Base-by-base conservation (phyloP, 2,797 vertebrate species). In the Gouania willdenowi region DNA sequence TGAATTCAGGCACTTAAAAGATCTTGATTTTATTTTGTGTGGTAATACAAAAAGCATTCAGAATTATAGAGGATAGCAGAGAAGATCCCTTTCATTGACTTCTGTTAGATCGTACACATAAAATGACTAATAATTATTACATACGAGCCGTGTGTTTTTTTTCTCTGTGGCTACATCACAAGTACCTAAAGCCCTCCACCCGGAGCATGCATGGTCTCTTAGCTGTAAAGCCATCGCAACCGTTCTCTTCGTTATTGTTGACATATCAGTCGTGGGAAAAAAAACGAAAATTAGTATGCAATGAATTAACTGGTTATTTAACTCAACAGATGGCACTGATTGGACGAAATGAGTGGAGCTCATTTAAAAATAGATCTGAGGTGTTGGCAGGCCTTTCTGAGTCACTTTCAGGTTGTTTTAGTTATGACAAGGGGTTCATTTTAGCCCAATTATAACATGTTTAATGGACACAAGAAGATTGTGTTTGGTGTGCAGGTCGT, bases 1-100 rank as follows among this genome's bases (percentile, higher is more conserved):
- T 88, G 88, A 85, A 90, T 93, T 93, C 91, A 97, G 94, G 94
- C 93, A 96, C 94, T 96, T 98, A 91, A 91, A 95, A 91, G 90
- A 93, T 94, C 81, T 89, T 91, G 93, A 89, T 87, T 96, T 98
- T 96, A 95, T 85, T 86, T 96, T 90, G 85, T 88, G 93, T 85
- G 86, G 89, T 94, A 94, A 79, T 84, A 82, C 60, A 94, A 97
- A 96, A 96, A 94, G 91, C 90, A 94, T 83, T 86, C 81, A 84
- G 65, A 87, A 79, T 77, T 72, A 75, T 71, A 92, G 88, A 90
- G 87, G 91, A 94, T 87, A 94, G 90, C 85, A 89, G 84, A 92
- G 81, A 83, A 83, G 81, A 90, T 91, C 85, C 85, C 88, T 92
- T 93, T 92, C 89, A 91, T 79, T 77, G 49, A 79, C 71, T 90